These are phyloP conservation scores for Collichthys lucidus DNA, from an alignment of 2,113 vertebrate genomes.

Conservation along the genomic window DNA sequence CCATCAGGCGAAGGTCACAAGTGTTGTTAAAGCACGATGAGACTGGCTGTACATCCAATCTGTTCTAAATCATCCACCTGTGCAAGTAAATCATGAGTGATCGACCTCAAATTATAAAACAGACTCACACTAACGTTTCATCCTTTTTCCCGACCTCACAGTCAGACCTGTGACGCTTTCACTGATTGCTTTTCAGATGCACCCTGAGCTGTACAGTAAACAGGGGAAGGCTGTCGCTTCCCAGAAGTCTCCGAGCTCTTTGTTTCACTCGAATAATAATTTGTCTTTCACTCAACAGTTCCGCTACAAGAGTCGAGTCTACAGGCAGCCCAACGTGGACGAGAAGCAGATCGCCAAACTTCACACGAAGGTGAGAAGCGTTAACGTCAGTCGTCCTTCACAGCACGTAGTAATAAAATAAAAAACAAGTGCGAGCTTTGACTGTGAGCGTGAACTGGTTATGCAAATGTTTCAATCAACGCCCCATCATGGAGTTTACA, in stretches of 20 bases:
- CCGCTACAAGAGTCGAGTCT: conserved; percentile 87
- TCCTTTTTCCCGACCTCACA: too few relatives aligned
- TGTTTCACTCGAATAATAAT: not conserved
- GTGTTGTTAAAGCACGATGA: too few relatives aligned
- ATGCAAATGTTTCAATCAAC: not conserved
- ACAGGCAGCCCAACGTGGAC: conserved; percentile 83
- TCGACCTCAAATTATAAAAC: too few relatives aligned
- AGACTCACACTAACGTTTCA: too few relatives aligned
- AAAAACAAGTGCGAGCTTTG: not conserved
- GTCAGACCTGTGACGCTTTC: not conserved
- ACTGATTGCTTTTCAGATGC: conserved; percentile 2
- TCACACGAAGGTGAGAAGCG: conserved; percentile 84
- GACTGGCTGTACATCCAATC: too few relatives aligned
- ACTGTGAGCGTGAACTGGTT: not conserved
- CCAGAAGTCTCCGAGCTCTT: not conserved
- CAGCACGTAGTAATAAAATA: not conserved
- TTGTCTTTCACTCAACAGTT: conserved; percentile 77
- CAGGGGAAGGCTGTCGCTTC: not conserved
- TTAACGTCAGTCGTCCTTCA: not conserved
- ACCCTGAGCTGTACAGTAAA: not conserved
- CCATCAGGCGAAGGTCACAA: too few relatives aligned
- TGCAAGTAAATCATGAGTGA: too few relatives aligned
- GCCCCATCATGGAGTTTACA: not conserved
- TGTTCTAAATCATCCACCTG: too few relatives aligned
- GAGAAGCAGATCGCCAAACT: conserved; percentile 87